phyloP scores from a whole-genome alignment of 2,888 invertebrate genomes.

The Platypus cylindrus region DNA sequence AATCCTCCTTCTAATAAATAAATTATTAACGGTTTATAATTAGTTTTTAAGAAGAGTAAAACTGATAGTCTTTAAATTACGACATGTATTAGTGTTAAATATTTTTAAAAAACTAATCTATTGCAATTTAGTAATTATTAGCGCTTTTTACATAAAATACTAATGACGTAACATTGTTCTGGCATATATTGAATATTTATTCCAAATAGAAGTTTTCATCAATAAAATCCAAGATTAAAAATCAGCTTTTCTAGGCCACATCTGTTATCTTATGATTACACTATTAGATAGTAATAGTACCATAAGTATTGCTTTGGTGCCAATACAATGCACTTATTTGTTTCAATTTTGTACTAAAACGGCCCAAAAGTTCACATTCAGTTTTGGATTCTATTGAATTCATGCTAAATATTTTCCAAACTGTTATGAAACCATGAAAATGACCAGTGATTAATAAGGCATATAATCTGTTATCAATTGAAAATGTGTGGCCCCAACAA shows the following conservation, averaged over 20 bases:
- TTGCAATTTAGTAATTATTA: no score
- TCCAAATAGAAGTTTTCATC: no score
- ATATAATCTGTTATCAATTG: conserved; percentile 15
- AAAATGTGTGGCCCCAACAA: conserved; percentile 27
- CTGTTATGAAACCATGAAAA: conserved; percentile 25
- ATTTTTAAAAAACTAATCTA: no score
- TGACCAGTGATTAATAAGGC: conserved; percentile 28
- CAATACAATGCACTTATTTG: conserved; percentile 25
- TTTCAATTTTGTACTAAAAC: conserved; percentile 20
- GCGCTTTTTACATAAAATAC: no score
- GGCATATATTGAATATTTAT: no score
- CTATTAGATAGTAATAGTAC: conserved; percentile 14
- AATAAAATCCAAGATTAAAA: no score
- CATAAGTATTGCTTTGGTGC: conserved; percentile 20
- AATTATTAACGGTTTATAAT: not conserved
- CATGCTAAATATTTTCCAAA: conserved; percentile 24
- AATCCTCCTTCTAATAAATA: conserved; percentile 22
- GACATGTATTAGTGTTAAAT: no score
- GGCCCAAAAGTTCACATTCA: conserved; percentile 19
- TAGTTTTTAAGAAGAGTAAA: not conserved
- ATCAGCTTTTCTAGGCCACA: no score
- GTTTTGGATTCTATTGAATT: conserved; percentile 1
- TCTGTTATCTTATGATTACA: no score
- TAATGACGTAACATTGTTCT: no score
- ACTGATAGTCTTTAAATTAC: no score